phyloP scores from a whole-genome alignment of 1,140 invertebrate genomes.

The Hycleus cichorii region DNA sequence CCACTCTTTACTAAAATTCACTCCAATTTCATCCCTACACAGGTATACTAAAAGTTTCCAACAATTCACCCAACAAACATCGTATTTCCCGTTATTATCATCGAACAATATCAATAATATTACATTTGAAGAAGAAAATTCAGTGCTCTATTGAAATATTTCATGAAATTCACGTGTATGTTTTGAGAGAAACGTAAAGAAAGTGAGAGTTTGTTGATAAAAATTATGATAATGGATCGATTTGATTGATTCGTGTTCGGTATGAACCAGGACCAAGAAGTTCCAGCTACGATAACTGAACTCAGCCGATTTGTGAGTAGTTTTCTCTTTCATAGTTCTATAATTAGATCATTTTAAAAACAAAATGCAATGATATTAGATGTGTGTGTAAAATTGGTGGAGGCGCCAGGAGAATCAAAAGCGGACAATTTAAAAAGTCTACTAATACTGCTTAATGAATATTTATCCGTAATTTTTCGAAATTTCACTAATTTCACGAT shows the following conservation, averaged over 20 bases:
- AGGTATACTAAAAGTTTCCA: conserved; percentile 23
- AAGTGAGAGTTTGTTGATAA: too few relatives aligned
- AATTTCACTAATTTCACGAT: too few relatives aligned
- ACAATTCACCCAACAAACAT: conserved; percentile 4
- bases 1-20: conserved; percentile 9
- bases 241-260: conserved; percentile 1
- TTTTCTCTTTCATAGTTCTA: neutral
- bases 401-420: too few relatives aligned
- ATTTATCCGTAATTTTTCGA: too few relatives aligned
- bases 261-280: conserved; percentile 40
- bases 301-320: conserved; percentile 32
- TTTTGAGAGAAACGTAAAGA: too few relatives aligned
- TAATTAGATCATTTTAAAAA: neutral
- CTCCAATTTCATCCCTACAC: neutral
- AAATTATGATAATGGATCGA: neutral
- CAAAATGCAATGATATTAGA: neutral
- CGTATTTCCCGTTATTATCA: conserved; percentile 27
- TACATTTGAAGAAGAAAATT: too few relatives aligned
- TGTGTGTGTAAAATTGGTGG: neutral
- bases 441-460: too few relatives aligned
- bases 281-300: conserved; percentile 31
- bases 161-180: too few relatives aligned
- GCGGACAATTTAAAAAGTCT: too few relatives aligned
- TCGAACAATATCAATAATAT: neutral
- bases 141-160: too few relatives aligned